These are phyloP conservation scores for Athene noctua DNA, from an alignment of 2,113 vertebrate species.

Conservation along the genomic window DNA sequence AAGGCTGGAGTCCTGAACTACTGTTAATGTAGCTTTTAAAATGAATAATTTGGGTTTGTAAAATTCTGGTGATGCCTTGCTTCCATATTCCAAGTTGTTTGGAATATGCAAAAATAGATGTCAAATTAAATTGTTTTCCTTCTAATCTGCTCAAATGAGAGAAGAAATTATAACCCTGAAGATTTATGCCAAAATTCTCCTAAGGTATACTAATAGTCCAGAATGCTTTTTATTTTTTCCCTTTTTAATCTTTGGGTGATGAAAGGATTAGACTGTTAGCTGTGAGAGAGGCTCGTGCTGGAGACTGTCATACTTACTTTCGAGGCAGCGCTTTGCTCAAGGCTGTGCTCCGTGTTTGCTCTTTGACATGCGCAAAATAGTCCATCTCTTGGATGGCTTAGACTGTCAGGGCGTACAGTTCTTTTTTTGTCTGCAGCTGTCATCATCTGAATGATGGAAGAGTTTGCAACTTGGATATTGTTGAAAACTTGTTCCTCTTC, in stretches of 20 bases:
- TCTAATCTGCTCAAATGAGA: not conserved
- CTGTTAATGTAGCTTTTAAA: not conserved
- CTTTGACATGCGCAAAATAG: not conserved
- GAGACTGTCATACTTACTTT: fast-evolving
- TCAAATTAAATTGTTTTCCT: not conserved
- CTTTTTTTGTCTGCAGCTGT: conserved; percentile 39
- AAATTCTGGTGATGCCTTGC: not conserved
- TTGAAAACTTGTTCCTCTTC: conserved; percentile 9
- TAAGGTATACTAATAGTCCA: not conserved
- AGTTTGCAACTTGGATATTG: not conserved
- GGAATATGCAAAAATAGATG: not conserved
- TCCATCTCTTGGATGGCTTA: not conserved
- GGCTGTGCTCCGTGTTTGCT: not conserved
- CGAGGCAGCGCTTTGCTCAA: not conserved
- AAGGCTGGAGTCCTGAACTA: not conserved
- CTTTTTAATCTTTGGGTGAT: not conserved
- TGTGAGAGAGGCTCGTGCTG: not conserved
- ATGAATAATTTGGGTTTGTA: not conserved
- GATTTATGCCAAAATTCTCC: not conserved
- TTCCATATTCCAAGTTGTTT: not conserved
- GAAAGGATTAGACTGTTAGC: not conserved
- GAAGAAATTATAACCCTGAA: not conserved
- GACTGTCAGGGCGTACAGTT: not conserved
- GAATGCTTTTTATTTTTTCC: not conserved
- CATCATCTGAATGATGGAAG: conserved; percentile 19